A percentile compares a stretch with the other conserved stretches of the same genome.
phyloP scores from a whole-genome alignment of 2,113 vertebrate genomes.

The Vidua macroura region DNA sequence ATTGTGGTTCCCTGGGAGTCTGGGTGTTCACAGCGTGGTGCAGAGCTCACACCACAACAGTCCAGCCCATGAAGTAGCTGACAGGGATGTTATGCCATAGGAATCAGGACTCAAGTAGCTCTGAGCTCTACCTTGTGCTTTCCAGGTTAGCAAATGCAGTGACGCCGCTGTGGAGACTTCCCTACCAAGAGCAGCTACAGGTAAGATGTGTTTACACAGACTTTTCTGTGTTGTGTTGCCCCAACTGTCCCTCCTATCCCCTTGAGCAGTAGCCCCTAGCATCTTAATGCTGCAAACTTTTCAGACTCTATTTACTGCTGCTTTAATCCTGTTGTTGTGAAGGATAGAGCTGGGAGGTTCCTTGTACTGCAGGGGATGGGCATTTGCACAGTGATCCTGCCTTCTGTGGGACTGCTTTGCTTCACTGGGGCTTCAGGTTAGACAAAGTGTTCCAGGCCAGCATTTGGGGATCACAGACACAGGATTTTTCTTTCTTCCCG shows the following conservation, averaged over 20 bases:
- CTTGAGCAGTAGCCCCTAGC: not conserved
- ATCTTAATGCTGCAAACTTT: not conserved
- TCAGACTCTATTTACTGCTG: not conserved
- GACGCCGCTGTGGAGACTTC: constrained; percentile 84
- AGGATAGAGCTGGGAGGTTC: not conserved
- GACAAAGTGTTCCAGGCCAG: not conserved
- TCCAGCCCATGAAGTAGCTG: not conserved
- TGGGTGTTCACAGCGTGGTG: not conserved
- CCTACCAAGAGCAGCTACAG: constrained; percentile 81
- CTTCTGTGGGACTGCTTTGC: not conserved
- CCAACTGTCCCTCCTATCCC: not conserved
- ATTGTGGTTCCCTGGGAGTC: not conserved
- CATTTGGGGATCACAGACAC: rapidly evolving
- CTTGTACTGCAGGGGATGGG: not conserved
- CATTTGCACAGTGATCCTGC: not conserved
- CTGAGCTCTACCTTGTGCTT: not conserved
- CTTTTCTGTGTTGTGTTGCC: not conserved
- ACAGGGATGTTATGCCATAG: not conserved
- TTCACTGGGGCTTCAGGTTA: not conserved
- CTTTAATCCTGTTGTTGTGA: not conserved
- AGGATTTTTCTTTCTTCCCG: not conserved
- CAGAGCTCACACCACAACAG: not conserved
- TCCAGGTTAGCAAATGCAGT: constrained; percentile 72
- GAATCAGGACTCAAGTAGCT: not conserved
- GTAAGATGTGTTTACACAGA: not conserved